These are phyloP conservation scores for Acipenser ruthenus DNA, from an alignment of 2,797 vertebrate species.

Conservation along the genomic window DNA sequence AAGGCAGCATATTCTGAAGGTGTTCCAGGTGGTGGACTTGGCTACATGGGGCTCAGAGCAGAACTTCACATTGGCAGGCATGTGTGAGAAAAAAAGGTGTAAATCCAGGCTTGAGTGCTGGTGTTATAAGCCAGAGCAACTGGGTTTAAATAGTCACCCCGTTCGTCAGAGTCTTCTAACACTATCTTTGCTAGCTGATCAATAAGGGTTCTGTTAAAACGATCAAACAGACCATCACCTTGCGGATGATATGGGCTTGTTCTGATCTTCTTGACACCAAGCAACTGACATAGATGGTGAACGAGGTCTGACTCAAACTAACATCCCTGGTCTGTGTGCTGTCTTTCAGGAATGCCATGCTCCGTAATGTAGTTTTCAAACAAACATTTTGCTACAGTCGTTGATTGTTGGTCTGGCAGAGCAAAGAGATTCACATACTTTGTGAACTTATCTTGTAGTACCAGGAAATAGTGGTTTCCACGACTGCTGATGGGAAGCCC, in stretches of 20 bases:
- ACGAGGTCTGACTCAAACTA: slow-evolving; percentile 23
- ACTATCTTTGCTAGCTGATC: slow-evolving; percentile 22
- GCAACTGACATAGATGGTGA: slow-evolving; percentile 14
- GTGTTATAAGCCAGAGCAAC: too few species aligned
- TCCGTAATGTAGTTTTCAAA: slow-evolving; percentile 24
- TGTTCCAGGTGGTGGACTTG: too few species aligned
- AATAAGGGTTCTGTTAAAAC: slow-evolving; percentile 15
- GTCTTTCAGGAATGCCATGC: slow-evolving; percentile 20
- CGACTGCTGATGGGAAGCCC: background rate
- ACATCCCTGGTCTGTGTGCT: slow-evolving; percentile 21
- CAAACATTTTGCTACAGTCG: slow-evolving; percentile 24
- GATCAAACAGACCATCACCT: slow-evolving; percentile 20
- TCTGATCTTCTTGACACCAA: slow-evolving; percentile 19
- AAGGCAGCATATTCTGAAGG: too few species aligned
- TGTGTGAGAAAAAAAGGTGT: too few species aligned
- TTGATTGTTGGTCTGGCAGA: slow-evolving; percentile 15
- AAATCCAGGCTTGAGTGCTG: too few species aligned
- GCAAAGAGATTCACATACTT: slow-evolving; percentile 4
- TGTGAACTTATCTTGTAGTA: background rate
- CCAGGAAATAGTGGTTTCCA: too few species aligned
- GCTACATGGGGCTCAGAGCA: too few species aligned
- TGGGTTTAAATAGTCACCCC: background rate
- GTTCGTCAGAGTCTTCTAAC: slow-evolving; percentile 4
- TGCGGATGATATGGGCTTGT: slow-evolving; percentile 20
- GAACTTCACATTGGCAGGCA: too few species aligned